A percentile compares a stretch with the other conserved stretches of the same genome.
phyloP scores from a whole-genome alignment of 2,888 invertebrate species.

The Rhogogaster chlorosoma region DNA sequence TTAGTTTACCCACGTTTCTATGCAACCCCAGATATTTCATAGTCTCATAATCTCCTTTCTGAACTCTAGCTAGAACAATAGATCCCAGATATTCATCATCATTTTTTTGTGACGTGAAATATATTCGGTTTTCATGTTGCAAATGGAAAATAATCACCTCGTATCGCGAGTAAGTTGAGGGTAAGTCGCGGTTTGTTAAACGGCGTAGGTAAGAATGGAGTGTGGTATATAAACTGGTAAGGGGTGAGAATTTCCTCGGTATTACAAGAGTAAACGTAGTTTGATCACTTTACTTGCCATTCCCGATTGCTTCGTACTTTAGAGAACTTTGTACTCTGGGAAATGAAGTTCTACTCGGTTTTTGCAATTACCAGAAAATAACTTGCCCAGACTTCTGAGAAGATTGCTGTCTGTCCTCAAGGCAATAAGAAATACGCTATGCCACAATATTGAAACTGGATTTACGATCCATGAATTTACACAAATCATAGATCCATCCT shows the following conservation, averaged over 20 bases:
- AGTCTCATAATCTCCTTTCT: not conserved
- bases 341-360: conserved; percentile 29
- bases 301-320: conserved; percentile 30
- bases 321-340: conserved; percentile 38
- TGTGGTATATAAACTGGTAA: not conserved
- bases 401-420: conserved; percentile 39
- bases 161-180: not conserved
- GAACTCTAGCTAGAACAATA: not conserved
- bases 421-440: conserved; percentile 2
- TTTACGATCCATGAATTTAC: not conserved
- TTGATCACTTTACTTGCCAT: conserved; percentile 38
- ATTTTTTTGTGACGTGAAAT: not conserved
- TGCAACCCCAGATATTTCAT: conserved; percentile 6
- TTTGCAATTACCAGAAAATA: conserved; percentile 45
- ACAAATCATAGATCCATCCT: not conserved
- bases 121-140: not conserved
- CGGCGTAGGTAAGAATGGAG: not conserved
- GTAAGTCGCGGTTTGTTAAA: conserved; percentile 1
- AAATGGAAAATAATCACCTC: not conserved
- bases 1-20: conserved; percentile 66
- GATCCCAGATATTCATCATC: not conserved
- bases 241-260: conserved; percentile 3
- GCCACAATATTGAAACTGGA: not conserved
- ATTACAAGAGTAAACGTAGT: conserved; percentile 44
- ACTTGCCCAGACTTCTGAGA: conserved; percentile 2